Conservation (phyloP, 2,888 invertebrate genomes). For the Idaea aversata region DNA sequence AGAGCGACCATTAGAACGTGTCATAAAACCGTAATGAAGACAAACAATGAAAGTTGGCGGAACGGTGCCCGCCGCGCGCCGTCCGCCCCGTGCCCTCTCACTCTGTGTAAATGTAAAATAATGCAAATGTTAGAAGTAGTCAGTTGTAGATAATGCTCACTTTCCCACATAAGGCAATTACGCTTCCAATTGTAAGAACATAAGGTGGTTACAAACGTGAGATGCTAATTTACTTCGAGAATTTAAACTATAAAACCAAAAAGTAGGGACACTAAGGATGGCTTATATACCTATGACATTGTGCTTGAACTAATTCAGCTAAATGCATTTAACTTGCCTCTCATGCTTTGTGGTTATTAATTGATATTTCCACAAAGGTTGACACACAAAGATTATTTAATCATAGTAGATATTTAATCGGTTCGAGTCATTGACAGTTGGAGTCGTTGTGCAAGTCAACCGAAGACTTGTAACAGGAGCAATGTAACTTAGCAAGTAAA, state of each 20-base stretch:
- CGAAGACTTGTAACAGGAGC: no score
- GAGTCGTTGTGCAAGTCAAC: no score
- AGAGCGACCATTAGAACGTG: background rate
- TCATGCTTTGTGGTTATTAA: no score
- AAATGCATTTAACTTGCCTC: no score
- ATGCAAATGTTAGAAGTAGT: slow-evolving; percentile 11
- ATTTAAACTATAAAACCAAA: background rate
- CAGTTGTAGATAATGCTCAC: slow-evolving; percentile 13
- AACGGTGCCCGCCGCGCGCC: slow-evolving; percentile 12
- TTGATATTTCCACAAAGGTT: no score
- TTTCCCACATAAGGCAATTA: slow-evolving; percentile 20
- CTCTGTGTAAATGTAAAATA: slow-evolving; percentile 16
- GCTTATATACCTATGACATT: background rate
- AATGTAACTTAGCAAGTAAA: no score
- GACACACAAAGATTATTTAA: no score
- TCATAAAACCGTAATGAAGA: slow-evolving; percentile 10
- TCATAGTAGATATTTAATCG: no score
- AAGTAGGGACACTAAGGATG: background rate
- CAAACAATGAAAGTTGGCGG: slow-evolving; percentile 29
- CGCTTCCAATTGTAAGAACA: background rate
- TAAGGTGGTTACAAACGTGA: background rate
- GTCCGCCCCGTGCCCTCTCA: slow-evolving; percentile 17
- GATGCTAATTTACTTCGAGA: background rate
- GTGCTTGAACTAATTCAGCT: no score
- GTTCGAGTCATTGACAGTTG: no score